These are phyloP conservation scores for Drosophila merina DNA, from an alignment of 2,888 invertebrate genomes.

Conservation along the genomic window DNA sequence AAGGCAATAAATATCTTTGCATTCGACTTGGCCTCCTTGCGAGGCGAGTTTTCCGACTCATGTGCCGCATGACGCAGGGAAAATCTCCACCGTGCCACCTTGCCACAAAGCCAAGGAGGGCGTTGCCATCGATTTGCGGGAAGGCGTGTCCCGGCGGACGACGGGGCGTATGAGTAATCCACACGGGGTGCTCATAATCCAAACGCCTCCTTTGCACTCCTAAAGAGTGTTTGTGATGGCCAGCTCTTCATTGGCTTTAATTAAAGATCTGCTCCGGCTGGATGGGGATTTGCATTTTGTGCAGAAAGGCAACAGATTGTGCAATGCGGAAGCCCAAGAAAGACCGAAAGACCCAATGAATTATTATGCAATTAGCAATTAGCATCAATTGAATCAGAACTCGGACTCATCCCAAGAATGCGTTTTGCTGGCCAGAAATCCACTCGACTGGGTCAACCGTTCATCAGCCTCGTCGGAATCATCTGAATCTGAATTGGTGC, in stretches of 20 bases:
- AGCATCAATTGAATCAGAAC: constrained; percentile 74
- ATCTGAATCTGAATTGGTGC: constrained; percentile 1
- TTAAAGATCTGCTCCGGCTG: constrained; percentile 51
- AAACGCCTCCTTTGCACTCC: constrained; percentile 51
- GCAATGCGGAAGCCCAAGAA: constrained; percentile 68
- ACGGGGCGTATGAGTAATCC: constrained; percentile 72
- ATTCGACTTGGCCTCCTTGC: constrained; percentile 33
- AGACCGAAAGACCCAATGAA: constrained; percentile 62
- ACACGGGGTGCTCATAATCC: constrained; percentile 43
- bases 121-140: constrained; percentile 32
- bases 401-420: constrained; percentile 48
- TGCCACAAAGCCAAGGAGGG: constrained; percentile 12
- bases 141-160: constrained; percentile 34
- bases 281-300: constrained; percentile 27
- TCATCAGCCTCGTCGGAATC: constrained; percentile 18
- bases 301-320: constrained; percentile 46
- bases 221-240: constrained; percentile 31
- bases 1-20: constrained; percentile 36
- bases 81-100: constrained; percentile 4
- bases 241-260: constrained; percentile 57
- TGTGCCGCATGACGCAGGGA: constrained; percentile 37
- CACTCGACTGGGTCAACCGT: constrained; percentile 73
- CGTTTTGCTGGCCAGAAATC: constrained; percentile 51
- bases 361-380: constrained; percentile 81
- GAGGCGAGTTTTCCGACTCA: constrained; percentile 32